Percentiles rank a stretch among this genome's conserved stretches.
phyloP scores from a whole-genome alignment of 2,113 vertebrate species.

The Galeopterus variegatus region DNA sequence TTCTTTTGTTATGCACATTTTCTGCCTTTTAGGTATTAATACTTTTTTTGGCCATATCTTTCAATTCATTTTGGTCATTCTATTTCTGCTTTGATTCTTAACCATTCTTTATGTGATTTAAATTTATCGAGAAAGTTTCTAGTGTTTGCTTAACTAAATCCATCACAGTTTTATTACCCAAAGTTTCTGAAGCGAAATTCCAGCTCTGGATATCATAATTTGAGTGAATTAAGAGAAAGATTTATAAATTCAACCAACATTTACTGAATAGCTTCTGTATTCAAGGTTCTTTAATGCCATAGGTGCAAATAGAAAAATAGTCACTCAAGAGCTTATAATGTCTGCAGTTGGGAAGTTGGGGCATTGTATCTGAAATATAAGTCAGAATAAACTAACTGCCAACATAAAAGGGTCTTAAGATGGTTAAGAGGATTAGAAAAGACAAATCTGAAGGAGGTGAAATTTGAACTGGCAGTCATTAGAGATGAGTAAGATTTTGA shows the following conservation, averaged over 20 bases:
- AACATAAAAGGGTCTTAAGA: slow-evolving; percentile 36
- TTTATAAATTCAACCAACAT: not conserved
- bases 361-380: slow-evolving; percentile 65
- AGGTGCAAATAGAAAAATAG: slow-evolving; percentile 63
- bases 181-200: slow-evolving; percentile 35
- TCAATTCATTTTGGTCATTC: not conserved
- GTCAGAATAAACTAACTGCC: slow-evolving; percentile 30
- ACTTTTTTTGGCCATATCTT: not conserved
- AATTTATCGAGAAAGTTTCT: not conserved
- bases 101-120: not conserved
- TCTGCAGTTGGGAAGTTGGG: not conserved
- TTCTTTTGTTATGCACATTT: not conserved
- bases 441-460: slow-evolving; percentile 67
- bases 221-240: not conserved
- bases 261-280: not conserved
- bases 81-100: slow-evolving; percentile 17
- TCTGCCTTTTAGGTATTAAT: not conserved
- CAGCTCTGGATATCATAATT: not conserved
- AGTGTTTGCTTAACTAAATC: not conserved
- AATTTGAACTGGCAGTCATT: slow-evolving; percentile 75
- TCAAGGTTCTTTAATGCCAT: not conserved
- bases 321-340: not conserved
- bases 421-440: slow-evolving; percentile 76
- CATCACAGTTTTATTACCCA: not conserved
- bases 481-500: slow-evolving; percentile 62